Percentiles rank a stretch among this genome's conserved stretches.
Conservation (phyloP, 92 coral and sea anemone species). For the Phenganax subtilis region DNA sequence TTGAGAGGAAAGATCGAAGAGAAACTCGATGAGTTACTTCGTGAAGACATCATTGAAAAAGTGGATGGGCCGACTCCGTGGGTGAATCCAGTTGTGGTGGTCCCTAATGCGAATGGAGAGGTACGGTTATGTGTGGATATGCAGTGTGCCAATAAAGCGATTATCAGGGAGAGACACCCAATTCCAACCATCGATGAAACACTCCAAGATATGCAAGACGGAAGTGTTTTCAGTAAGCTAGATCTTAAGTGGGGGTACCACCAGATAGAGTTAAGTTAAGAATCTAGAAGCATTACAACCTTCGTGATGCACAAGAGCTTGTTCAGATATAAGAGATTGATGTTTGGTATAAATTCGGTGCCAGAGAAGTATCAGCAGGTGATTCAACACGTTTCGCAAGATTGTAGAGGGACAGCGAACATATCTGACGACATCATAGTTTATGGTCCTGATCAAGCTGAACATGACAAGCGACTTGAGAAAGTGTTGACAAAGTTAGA, state of each 20-base stretch:
- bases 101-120: constrained; percentile 45
- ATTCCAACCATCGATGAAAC: constrained; percentile 20
- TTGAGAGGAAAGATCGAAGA: constrained; percentile 34
- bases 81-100: constrained; percentile 49
- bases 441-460: constrained; percentile 29
- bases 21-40: constrained; percentile 13
- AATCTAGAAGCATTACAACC: constrained; percentile 10
- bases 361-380: constrained; percentile 36
- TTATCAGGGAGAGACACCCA: constrained; percentile 32
- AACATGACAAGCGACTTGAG: constrained; percentile 42
- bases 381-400: constrained; percentile 21
- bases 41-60: constrained; percentile 18
- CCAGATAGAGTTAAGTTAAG: constrained; percentile 3
- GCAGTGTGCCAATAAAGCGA: constrained; percentile 37
- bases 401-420: constrained; percentile 32
- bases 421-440: constrained; percentile 55
- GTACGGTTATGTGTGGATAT: constrained; percentile 34
- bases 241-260: constrained; percentile 9
- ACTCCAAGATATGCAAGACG: not conserved
- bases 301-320: constrained; percentile 10
- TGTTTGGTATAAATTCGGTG: constrained; percentile 47
- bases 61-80: constrained; percentile 43
- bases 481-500: constrained; percentile 28
- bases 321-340: constrained; percentile 20
- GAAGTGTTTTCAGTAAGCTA: not conserved